Evolutionary conservation across 2,113 vertebrate species (phyloP), one percentile per base, ranked within the genome.

Genomic region (Ageneiosus marmoratus): DNA sequence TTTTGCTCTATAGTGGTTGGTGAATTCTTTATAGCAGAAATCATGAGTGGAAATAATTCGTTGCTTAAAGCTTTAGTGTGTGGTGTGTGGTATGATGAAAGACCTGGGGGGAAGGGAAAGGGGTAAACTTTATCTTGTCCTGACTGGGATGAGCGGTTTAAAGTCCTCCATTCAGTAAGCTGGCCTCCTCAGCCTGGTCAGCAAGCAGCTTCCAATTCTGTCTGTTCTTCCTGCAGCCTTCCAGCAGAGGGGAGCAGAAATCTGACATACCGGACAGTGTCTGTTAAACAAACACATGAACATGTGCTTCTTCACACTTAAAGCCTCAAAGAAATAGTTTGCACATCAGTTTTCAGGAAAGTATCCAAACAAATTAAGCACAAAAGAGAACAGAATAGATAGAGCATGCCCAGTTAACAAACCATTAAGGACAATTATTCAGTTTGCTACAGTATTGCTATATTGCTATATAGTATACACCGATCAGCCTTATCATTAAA

Each of bases 161-260:
- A 86, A 90, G 93, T 69, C 93, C 93, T 84, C 95, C 95, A 0
- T 97, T 97, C 9, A 95, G 83, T 84, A 94, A 83, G 4, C 76
- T 93, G 81, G 70, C 91, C 88, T 95, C 95, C 88, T 98, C 96
- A 1, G 95, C 95, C 83, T 98, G 96, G 82, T 99, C 95, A 0
- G 97, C 95, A 37, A 99, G 91, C 29, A 90, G 89, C 89, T 98
- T 96, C 98, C 98, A 99, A 75, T 96, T 95, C 88, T 97, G 95
- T 80, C 96, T 93, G 90, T 99, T 99, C 78, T 92, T 95, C 82
- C 93, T 95, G 89, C 98, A 99, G 85, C 98, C 98, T 29, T 98
- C 97, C 88, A 99, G 90, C 89, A 99, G 89, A 1, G 98, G 98
- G 79, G 92, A 95, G 86, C 97, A 99, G 58, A 91, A 92, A 90